These are phyloP conservation scores for Zaprionus gabonicus DNA, from an alignment of 1,140 invertebrate species.

Conservation along the genomic window DNA sequence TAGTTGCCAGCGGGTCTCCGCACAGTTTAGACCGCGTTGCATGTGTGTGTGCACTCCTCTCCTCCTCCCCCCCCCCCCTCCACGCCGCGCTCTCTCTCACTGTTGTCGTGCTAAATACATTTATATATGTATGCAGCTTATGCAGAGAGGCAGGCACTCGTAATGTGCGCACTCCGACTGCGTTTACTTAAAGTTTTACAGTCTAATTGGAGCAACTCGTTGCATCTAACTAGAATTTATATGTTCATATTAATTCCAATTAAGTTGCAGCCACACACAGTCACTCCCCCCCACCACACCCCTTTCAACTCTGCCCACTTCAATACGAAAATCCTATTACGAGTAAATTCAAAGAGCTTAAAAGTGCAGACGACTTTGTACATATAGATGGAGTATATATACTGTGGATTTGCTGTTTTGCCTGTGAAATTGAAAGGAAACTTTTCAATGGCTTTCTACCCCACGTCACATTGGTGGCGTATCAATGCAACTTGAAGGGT, in stretches of 20 bases:
- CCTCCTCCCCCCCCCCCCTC: not conserved
- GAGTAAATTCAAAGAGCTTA: slow-evolving; percentile 22
- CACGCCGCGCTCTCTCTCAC: not conserved
- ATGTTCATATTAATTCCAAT: slow-evolving; percentile 47
- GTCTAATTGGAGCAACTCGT: slow-evolving; percentile 39
- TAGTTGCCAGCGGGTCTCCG: slow-evolving; percentile 48
- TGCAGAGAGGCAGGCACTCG: slow-evolving; percentile 6
- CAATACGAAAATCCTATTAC: slow-evolving; percentile 38
- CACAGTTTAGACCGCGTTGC: slow-evolving; percentile 27
- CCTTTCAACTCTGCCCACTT: not conserved
- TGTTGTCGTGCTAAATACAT: slow-evolving; percentile 1
- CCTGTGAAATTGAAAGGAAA: slow-evolving; percentile 54
- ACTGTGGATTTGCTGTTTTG: slow-evolving; percentile 16
- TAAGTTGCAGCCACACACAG: slow-evolving; percentile 6
- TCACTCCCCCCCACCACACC: not conserved
- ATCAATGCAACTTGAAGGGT: slow-evolving; percentile 50
- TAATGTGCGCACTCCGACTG: slow-evolving; percentile 23
- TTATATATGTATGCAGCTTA: slow-evolving; percentile 7
- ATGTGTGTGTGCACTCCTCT: not conserved
- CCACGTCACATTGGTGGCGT: not conserved
- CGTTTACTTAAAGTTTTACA: slow-evolving; percentile 20
- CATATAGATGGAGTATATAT: slow-evolving; percentile 1
- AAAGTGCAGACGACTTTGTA: slow-evolving; percentile 4
- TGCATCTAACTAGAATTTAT: slow-evolving; percentile 42
- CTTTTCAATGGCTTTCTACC: slow-evolving; percentile 36